Conservation (phyloP, 2,888 invertebrate genomes). For the Sarcophaga carnaria region DNA sequence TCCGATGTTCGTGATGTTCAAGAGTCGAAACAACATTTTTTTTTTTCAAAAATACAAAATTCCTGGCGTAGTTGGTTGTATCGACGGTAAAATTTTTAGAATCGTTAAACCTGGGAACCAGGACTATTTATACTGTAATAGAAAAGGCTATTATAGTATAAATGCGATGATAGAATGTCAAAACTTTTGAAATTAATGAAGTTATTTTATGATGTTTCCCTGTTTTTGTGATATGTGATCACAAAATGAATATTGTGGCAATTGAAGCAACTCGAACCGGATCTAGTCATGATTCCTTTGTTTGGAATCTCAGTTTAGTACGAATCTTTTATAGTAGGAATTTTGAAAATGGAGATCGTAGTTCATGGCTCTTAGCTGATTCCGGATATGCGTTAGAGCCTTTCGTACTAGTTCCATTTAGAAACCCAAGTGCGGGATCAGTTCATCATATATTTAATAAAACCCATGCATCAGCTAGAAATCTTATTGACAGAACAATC, state of each 20-base stretch:
- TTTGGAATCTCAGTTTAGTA: conserved; percentile 22
- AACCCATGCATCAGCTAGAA: no score
- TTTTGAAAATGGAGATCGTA: conserved; percentile 17
- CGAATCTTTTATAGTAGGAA: background rate
- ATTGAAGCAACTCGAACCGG: conserved; percentile 24
- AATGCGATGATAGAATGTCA: no score
- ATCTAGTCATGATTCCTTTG: conserved; percentile 18
- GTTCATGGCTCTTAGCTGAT: conserved; percentile 50
- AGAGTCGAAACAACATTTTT: background rate
- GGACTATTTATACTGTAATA: no score
- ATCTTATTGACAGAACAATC: no score
- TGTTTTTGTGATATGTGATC: conserved; percentile 18
- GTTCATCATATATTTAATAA: no score
- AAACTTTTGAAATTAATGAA: conserved; percentile 11
- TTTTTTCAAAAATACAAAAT: background rate
- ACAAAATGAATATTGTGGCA: conserved; percentile 19
- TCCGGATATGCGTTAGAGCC: conserved; percentile 47
- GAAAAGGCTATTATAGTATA: no score
- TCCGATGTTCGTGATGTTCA: no score
- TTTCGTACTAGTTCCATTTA: background rate
- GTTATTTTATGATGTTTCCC: conserved; percentile 5
- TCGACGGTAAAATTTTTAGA: background rate
- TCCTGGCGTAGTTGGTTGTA: no score
- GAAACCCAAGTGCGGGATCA: no score
- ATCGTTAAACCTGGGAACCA: no score